These are phyloP conservation scores for Drosophila austrosaltans DNA, from an alignment of 2,888 invertebrate genomes.

Conservation along the genomic window DNA sequence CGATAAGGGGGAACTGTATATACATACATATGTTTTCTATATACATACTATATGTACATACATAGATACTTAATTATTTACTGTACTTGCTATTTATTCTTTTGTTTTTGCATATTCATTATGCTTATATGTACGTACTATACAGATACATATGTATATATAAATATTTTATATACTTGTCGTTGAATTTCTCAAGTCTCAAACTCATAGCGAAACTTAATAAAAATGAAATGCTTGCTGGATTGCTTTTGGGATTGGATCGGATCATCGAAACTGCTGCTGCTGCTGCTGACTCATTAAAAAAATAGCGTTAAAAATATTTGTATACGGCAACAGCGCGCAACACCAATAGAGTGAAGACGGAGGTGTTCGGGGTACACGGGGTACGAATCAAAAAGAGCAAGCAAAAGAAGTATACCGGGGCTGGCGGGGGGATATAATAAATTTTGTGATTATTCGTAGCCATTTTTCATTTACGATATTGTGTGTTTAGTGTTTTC, in stretches of 20 bases:
- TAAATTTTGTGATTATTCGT: constrained; percentile 27
- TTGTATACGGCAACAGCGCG: no score
- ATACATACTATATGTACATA: constrained; percentile 14
- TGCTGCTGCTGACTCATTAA: constrained; percentile 63
- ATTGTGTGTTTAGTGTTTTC: constrained; percentile 18
- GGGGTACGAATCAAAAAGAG: constrained; percentile 2
- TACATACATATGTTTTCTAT: constrained; percentile 7
- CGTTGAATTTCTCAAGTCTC: constrained; percentile 61
- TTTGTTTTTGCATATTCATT: constrained; percentile 1
- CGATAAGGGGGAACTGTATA: constrained; percentile 5
- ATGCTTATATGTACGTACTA: background rate
- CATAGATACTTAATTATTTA: constrained; percentile 30
- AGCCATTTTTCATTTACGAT: constrained; percentile 42
- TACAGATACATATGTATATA: no score
- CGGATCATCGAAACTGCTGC: constrained; percentile 27
- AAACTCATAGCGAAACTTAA: constrained; percentile 58
- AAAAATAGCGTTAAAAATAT: constrained; percentile 54
- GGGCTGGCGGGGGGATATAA: background rate
- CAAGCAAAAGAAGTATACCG: background rate
- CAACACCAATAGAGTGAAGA: no score
- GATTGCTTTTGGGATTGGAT: background rate
- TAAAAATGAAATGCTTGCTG: constrained; percentile 46
- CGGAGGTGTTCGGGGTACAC: no score
- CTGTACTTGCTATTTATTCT: constrained; percentile 33
- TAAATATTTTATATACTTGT: constrained; percentile 18